Base-by-base conservation (phyloP, 2,113 vertebrate genomes). In the Elanus axillaris region DNA sequence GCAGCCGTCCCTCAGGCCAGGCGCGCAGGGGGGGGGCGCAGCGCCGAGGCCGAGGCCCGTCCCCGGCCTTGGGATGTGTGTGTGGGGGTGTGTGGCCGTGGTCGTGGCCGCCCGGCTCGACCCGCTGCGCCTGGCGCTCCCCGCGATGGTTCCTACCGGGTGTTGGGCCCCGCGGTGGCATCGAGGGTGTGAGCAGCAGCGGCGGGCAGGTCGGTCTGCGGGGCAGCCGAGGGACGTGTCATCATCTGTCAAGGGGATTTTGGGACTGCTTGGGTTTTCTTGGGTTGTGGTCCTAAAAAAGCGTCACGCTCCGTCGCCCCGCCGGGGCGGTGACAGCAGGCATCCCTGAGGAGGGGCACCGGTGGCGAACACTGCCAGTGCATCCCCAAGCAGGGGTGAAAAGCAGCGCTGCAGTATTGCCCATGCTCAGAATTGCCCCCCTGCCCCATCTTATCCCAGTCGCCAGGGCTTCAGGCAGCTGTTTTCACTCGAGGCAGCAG, bases 391-490 rank as follows among this genome's bases (percentile, higher is more conserved):
- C 56, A 19, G 58, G 58, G 48, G 12, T 13, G 31, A 27, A 26
- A n/a, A 75, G 56, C 3, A 20, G 31, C 11, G 2, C 71, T 19
- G 0, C 27, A 45, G 48, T 38, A 56, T 50, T 18, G 10, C 42
- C 43, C 21, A 0, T 16, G 42, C 20, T 23, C 20, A 3, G 1
- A 42, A 18, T 3, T 20, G 34, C 10, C 8, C 18, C 27, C 3
- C 9, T 5, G 18, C 38, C 59, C 68, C 22, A 0, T 20, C 20
- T 3, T 8, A 9, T 20, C 18, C 47, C 3, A 0, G 3, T 25
- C 1, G 0, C 5, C 29, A 1, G 36, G 47, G 68, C 50, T 69
- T 34, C 47, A 1, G 58, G 29, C 31, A 1, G n/a, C 19, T 11
- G 0, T 17, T 43, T 14, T 3, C n/a, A 8, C 17, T 31, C 3